Percentiles rank a stretch among this genome's conserved stretches.
These are phyloP conservation scores for Marronus borbonicus DNA, from an alignment of 2,888 invertebrate species.

Conservation along the genomic window DNA sequence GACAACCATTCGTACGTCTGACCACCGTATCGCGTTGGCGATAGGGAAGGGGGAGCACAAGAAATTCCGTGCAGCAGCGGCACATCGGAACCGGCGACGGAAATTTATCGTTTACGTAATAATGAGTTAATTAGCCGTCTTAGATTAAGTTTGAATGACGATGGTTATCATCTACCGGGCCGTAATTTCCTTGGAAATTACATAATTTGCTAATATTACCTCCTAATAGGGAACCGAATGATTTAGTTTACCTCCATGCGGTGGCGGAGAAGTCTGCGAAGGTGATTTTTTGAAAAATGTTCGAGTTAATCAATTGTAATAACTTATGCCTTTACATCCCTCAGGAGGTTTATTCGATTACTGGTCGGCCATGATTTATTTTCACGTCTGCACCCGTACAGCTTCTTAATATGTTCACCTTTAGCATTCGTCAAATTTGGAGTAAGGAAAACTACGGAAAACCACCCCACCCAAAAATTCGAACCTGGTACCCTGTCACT, in stretches of 20 bases:
- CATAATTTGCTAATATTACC: constrained; percentile 25
- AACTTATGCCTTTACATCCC: no score
- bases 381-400: no score
- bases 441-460: no score
- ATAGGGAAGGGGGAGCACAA: background rate
- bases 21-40: background rate
- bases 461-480: no score
- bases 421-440: no score
- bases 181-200: constrained; percentile 33
- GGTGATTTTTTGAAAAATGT: background rate
- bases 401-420: no score
- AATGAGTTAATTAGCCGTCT: constrained; percentile 24
- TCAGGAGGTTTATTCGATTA: no score
- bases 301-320: no score
- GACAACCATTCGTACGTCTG: constrained; percentile 1
- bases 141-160: constrained; percentile 30
- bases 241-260: background rate
- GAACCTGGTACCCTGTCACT: no score
- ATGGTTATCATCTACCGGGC: constrained; percentile 25
- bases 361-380: no score
- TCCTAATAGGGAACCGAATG: constrained; percentile 8
- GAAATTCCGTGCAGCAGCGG: constrained; percentile 10
- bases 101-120: constrained; percentile 33
- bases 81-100: background rate
- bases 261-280: background rate